phyloP scores from a whole-genome alignment of 2,113 vertebrate genomes.

The Nannobrachium achirus region DNA sequence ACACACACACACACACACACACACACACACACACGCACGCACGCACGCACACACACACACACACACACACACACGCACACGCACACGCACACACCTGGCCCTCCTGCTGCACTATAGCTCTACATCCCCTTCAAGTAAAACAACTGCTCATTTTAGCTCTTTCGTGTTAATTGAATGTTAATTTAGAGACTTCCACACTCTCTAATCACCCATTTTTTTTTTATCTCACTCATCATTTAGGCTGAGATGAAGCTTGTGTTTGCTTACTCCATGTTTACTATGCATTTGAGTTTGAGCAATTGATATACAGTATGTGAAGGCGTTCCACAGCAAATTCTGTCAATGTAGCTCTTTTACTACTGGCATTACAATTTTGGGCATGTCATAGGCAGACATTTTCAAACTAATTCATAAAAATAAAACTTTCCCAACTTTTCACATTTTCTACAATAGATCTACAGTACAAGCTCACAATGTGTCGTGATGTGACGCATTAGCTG shows the following conservation, averaged over 20 bases:
- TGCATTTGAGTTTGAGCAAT: background rate
- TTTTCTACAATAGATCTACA: no score
- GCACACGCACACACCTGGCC: constrained; percentile 4
- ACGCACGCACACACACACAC: background rate
- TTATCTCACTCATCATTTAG: constrained; percentile 59
- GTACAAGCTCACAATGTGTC: no score
- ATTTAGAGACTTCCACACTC: constrained; percentile 47
- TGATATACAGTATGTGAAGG: no score
- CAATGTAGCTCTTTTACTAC: no score
- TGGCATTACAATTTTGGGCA: no score
- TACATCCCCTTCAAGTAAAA: constrained; percentile 26
- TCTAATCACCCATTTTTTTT: constrained; percentile 36
- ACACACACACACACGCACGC: background rate
- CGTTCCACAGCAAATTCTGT: no score
- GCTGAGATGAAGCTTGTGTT: constrained; percentile 40
- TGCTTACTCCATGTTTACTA: constrained; percentile 34
- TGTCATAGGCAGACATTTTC: no score
- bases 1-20: background rate
- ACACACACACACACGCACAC: constrained; percentile 28
- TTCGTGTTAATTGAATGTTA: constrained; percentile 48
- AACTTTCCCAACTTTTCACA: no score
- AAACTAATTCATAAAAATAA: no score
- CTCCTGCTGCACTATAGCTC: background rate
- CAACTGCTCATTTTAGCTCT: constrained; percentile 54
- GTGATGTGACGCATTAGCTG: no score